phyloP scores from a whole-genome alignment of 2,797 vertebrate genomes.

The Kryptolebias ocellatus region DNA sequence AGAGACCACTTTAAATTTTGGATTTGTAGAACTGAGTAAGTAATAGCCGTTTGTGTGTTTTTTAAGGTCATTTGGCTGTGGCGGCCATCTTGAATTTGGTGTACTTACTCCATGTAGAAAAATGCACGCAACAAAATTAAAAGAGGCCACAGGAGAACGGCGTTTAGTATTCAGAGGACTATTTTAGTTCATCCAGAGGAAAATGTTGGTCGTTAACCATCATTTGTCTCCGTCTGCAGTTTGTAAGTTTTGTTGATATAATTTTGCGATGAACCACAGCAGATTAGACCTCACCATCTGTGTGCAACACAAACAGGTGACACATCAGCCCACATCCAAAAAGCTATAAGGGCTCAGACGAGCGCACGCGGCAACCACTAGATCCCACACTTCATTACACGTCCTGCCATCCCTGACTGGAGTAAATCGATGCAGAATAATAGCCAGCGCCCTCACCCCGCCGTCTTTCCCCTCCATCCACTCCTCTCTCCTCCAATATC shows the following conservation, averaged over 20 bases:
- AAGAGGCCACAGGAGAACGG: slow-evolving; percentile 23
- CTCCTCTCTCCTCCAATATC: slow-evolving; percentile 20
- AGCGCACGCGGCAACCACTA: slow-evolving; percentile 65
- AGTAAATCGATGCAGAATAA: slow-evolving; percentile 81
- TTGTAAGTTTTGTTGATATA: slow-evolving; percentile 17
- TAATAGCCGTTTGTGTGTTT: no score
- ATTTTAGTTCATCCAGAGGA: neutral
- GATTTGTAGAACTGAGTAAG: no score
- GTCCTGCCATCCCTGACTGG: slow-evolving; percentile 75
- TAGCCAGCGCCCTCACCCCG: slow-evolving; percentile 64
- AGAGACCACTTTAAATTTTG: no score
- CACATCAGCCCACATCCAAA: slow-evolving; percentile 62
- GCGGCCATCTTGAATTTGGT: no score
- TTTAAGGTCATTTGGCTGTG: no score
- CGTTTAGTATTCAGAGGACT: slow-evolving; percentile 7
- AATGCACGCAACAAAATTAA: neutral
- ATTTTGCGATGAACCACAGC: slow-evolving; percentile 32
- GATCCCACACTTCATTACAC: slow-evolving; percentile 81
- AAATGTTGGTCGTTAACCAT: neutral
- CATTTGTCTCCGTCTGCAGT: neutral
- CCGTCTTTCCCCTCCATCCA: slow-evolving; percentile 38
- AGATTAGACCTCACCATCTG: slow-evolving; percentile 45
- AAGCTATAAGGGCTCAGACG: slow-evolving; percentile 67
- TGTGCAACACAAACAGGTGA: slow-evolving; percentile 49
- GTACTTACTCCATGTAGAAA: neutral